A percentile compares a stretch with the other conserved stretches of the same genome.
phyloP scores from a whole-genome alignment of 2,797 vertebrate species.

The Ataeniobius toweri region DNA sequence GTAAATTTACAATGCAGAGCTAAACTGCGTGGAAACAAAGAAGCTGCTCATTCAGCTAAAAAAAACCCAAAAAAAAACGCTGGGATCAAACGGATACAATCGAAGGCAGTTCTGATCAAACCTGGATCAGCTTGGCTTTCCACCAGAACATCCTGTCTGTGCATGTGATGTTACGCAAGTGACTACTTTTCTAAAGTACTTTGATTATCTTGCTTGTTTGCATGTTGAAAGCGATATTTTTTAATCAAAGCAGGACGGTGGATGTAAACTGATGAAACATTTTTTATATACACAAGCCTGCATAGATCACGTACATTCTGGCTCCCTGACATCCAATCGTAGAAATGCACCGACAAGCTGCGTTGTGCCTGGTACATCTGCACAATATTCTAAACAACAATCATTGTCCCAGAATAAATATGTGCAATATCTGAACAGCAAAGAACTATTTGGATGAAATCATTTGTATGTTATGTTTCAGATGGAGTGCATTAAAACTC shows the following conservation, averaged over 20 bases:
- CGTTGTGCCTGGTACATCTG: neutral
- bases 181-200: neutral
- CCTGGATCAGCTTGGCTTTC: neutral
- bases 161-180: neutral
- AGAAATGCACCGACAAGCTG: neutral
- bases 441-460: too few species aligned
- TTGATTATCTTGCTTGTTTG: neutral
- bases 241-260: neutral
- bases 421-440: too few species aligned
- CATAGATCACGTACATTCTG: neutral
- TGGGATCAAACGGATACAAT: neutral
- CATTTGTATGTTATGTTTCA: too few species aligned
- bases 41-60: slow-evolving; percentile 10
- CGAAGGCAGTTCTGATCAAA: neutral
- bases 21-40: neutral
- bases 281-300: neutral
- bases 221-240: slow-evolving; percentile 1
- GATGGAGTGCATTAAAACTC: too few species aligned
- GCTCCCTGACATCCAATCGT: neutral
- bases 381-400: neutral
- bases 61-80: too few species aligned
- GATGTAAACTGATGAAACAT: neutral
- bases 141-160: neutral
- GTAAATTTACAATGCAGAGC: neutral
- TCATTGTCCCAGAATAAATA: neutral